Conservation (phyloP, 2,888 invertebrate species). For the Ochropleura leucogaster region DNA sequence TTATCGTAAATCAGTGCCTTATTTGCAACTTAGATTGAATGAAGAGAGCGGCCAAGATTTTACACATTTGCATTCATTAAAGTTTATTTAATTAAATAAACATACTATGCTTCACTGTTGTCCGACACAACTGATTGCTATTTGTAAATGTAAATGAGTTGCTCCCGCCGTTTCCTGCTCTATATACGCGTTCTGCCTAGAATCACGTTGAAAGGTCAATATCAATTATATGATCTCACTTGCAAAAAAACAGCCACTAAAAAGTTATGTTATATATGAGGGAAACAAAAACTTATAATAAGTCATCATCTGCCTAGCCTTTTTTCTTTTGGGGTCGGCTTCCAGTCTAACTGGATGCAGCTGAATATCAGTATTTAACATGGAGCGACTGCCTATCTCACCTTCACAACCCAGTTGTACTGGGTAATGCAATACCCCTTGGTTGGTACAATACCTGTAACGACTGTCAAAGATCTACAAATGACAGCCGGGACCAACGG, state of each 20-base stretch:
- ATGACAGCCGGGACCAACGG: too few relatives aligned
- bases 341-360: too few relatives aligned
- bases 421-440: too few relatives aligned
- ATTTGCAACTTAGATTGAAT: neutral
- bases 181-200: neutral
- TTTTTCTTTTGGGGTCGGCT: too few relatives aligned
- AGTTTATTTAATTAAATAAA: conserved; percentile 39
- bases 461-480: too few relatives aligned
- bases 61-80: conserved; percentile 1
- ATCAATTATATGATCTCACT: neutral
- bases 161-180: conserved; percentile 17
- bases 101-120: conserved; percentile 14
- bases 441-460: too few relatives aligned
- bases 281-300: too few relatives aligned
- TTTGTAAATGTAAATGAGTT: conserved; percentile 35
- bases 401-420: too few relatives aligned
- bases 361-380: too few relatives aligned
- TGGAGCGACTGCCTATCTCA: too few relatives aligned
- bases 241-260: neutral
- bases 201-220: neutral
- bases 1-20: accelerated
- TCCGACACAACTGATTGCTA: conserved; percentile 34
- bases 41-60: neutral
- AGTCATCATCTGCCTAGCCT: too few relatives aligned
- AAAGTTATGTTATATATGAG: neutral